These are phyloP conservation scores for Scomberomorus guttatus DNA, from an alignment of 2,797 vertebrate genomes.

Conservation along the genomic window DNA sequence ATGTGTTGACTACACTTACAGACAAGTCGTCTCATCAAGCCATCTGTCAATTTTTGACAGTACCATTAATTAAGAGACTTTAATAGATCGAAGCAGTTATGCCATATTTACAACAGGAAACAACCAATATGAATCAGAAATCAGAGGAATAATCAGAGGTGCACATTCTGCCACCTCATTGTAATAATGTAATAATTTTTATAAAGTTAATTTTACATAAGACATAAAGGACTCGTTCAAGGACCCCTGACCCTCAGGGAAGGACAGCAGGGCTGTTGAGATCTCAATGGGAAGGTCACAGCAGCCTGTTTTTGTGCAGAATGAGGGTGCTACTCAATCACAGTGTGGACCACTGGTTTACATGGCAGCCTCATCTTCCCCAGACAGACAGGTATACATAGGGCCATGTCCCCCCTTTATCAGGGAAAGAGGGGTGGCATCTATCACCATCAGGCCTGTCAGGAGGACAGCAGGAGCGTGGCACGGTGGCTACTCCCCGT, in stretches of 20 bases:
- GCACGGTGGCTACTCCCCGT: background rate
- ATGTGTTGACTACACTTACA: constrained; percentile 4
- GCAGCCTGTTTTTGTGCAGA: background rate
- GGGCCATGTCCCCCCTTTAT: constrained; percentile 11
- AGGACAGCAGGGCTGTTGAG: too few relatives aligned
- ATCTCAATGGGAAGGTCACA: background rate
- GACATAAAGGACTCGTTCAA: too few relatives aligned
- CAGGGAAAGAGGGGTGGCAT: constrained; percentile 7
- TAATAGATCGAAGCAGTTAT: background rate
- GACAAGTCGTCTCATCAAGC: background rate
- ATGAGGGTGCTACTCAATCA: background rate
- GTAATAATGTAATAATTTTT: too few relatives aligned
- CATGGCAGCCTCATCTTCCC: constrained; percentile 2
- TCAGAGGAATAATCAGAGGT: background rate
- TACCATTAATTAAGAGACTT: constrained; percentile 20
- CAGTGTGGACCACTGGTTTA: background rate
- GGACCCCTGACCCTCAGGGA: too few relatives aligned
- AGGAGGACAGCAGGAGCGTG: background rate
- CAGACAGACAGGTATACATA: background rate
- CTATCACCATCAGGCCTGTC: constrained; percentile 35
- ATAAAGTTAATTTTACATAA: too few relatives aligned
- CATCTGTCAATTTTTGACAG: background rate
- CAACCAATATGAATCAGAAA: background rate
- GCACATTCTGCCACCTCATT: background rate
- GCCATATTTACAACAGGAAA: background rate